Evolutionary conservation across 2,797 vertebrate genomes (phyloP), one percentile per base, ranked within the genome.

Genomic region (Leucoraja ocellata): DNA sequence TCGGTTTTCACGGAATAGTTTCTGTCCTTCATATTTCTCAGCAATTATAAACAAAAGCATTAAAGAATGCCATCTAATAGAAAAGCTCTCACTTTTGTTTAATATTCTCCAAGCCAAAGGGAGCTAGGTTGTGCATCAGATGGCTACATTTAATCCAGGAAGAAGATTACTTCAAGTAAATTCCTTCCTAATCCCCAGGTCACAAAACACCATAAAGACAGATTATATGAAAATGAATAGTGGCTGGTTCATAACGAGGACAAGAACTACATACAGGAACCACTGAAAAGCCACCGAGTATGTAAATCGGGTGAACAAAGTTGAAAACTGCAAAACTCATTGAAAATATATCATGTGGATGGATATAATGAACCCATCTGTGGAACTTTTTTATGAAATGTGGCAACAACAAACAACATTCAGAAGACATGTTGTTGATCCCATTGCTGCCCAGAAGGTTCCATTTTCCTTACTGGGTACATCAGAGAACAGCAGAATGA

Each of bases 301-400:
- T 61, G 25, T 1, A 88, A 88, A 36, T 65, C 13, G 18, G n/a
- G 32, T n/a, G 1, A 36, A 8, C 10, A 68, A 88, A 88, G 1
- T 88, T 65, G 0, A 63, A 65, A 88, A 88, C 21, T 68, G 21
- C 13, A 68, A 88, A 54, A 46, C 36, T 63, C 68, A 5, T 88
- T 18, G 1, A 21, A 88, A 68, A 32, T 63, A 68, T 13, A n/a
- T 88, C 63, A 88, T 92, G 13, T 39, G 58, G 36, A 74, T 28
- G 10, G 9, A 92, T 92, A 74, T 92, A 92, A 92, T 76, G 39
- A 92, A 92, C 6, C 90, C 36, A 92, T 76, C 90, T 92, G 90
- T n/a, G n/a, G n/a, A n/a, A n/a, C n/a, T n/a, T n/a, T n/a, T n/a
- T n/a, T n/a, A n/a, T n/a, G n/a, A n/a, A n/a, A n/a, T n/a, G n/a